Percentiles rank a stretch among this genome's conserved stretches.
Conservation (phyloP, 2,888 invertebrate species). For the Nemotelus pantherinus region DNA sequence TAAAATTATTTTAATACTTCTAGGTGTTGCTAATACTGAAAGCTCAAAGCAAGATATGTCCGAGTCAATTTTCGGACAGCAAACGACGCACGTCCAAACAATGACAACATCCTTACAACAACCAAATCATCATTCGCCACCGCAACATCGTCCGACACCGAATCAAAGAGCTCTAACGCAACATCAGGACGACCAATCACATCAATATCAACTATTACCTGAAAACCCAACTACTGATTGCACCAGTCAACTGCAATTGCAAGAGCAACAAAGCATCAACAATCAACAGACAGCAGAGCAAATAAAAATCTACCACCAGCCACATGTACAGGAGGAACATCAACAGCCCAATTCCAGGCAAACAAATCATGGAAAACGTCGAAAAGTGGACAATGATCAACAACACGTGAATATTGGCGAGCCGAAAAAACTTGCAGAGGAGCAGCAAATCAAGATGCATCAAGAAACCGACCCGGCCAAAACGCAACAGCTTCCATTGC, state of each 20-base stretch:
- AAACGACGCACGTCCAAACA: background rate
- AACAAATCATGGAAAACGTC: constrained; percentile 36
- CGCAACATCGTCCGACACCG: constrained; percentile 64
- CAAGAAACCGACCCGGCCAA: background rate
- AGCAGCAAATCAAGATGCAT: constrained; percentile 60
- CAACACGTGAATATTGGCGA: background rate
- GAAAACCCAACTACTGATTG: constrained; percentile 39
- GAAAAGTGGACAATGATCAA: background rate
- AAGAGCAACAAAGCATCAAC: constrained; percentile 33
- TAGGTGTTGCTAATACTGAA: no score
- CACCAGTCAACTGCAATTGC: constrained; percentile 41
- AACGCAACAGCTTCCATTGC: constrained; percentile 67
- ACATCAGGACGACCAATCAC: constrained; percentile 42
- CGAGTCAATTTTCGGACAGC: constrained; percentile 18
- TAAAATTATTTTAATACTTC: no score
- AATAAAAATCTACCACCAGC: constrained; percentile 34
- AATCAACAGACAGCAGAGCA: constrained; percentile 40
- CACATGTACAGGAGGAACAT: constrained; percentile 36
- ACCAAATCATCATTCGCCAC: constrained; percentile 64
- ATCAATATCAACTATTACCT: constrained; percentile 44
- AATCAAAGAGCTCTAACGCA: constrained; percentile 64
- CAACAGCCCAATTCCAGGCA: constrained; percentile 45
- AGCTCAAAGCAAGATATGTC: background rate
- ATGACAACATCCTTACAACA: constrained; percentile 12
- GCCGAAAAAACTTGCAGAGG: constrained; percentile 57